Percentiles rank a stretch among this genome's conserved stretches.
Conservation (phyloP, 2,888 invertebrate species). For the Xanthia togata region DNA sequence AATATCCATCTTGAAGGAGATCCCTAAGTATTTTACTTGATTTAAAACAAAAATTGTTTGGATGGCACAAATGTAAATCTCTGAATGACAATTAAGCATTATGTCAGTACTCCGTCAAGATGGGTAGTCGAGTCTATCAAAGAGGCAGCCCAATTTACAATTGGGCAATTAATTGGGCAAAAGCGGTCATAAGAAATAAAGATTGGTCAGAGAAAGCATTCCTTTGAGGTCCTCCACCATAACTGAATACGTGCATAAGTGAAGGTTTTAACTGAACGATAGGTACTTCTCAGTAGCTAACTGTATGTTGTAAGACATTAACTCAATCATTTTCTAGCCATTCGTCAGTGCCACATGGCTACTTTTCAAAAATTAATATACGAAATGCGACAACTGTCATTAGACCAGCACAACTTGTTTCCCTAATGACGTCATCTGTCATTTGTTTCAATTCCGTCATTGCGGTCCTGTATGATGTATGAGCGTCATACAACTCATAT, state of each 20-base stretch:
- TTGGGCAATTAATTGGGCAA: neutral
- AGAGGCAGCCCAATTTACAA: neutral
- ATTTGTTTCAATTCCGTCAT: slow-evolving; percentile 52
- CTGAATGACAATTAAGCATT: neutral
- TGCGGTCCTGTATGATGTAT: slow-evolving; percentile 10
- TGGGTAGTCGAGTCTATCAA: neutral
- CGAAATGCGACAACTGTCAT: slow-evolving; percentile 45
- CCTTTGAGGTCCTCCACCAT: neutral
- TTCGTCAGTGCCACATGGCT: slow-evolving; percentile 22
- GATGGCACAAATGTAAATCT: neutral
- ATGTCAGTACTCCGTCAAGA: neutral
- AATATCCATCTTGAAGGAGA: neutral
- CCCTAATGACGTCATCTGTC: slow-evolving; percentile 48
- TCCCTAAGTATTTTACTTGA: too few species aligned
- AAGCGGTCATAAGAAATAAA: neutral
- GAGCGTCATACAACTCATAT: slow-evolving; percentile 13
- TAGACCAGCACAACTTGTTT: slow-evolving; percentile 23
- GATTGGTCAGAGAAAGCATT: neutral
- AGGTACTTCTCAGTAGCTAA: neutral
- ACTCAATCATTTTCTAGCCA: slow-evolving; percentile 19
- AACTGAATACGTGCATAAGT: neutral
- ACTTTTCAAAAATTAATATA: slow-evolving; percentile 30
- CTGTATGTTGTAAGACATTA: slow-evolving; percentile 4
- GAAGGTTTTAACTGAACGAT: neutral
- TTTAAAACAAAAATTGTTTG: neutral